A percentile compares a stretch with the other conserved stretches of the same genome.
Conservation (phyloP, 2,888 invertebrate species). For the Thumatha senex region DNA sequence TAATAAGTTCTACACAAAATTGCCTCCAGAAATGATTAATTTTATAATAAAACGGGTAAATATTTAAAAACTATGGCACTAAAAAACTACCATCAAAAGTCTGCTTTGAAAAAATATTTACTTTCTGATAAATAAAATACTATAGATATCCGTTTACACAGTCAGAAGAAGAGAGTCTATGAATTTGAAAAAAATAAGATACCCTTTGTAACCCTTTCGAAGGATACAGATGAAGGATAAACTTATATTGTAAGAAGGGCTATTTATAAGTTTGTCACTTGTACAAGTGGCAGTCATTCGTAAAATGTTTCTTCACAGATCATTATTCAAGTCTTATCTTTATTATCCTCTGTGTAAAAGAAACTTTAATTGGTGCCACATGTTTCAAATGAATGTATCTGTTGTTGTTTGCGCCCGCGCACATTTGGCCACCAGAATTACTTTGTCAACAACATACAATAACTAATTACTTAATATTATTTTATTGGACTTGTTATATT, state of each 20-base stretch:
- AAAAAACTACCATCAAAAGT: too few relatives aligned
- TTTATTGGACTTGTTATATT: constrained; percentile 26
- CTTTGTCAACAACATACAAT: constrained; percentile 43
- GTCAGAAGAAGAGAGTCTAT: too few relatives aligned
- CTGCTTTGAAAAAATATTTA: too few relatives aligned
- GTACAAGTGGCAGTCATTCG: constrained; percentile 72
- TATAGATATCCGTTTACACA: too few relatives aligned
- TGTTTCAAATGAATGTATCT: constrained; percentile 64
- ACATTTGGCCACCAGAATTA: constrained; percentile 53
- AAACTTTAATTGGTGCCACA: constrained; percentile 80
- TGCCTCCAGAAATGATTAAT: too few relatives aligned
- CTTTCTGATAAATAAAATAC: too few relatives aligned
- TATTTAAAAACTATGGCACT: too few relatives aligned
- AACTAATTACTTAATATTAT: constrained; percentile 30
- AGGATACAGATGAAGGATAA: constrained; percentile 5
- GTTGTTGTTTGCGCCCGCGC: constrained; percentile 57
- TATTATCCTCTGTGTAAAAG: constrained; percentile 73
- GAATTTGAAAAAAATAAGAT: too few relatives aligned
- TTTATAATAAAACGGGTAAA: too few relatives aligned
- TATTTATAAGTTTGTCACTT: constrained; percentile 62
- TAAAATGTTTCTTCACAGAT: constrained; percentile 72
- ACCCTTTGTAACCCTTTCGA: not conserved
- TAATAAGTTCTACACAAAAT: too few relatives aligned
- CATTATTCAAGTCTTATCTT: constrained; percentile 78
- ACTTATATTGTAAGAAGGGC: constrained; percentile 19